Conservation (phyloP, 2,888 invertebrate species). For the Macropis europaea region DNA sequence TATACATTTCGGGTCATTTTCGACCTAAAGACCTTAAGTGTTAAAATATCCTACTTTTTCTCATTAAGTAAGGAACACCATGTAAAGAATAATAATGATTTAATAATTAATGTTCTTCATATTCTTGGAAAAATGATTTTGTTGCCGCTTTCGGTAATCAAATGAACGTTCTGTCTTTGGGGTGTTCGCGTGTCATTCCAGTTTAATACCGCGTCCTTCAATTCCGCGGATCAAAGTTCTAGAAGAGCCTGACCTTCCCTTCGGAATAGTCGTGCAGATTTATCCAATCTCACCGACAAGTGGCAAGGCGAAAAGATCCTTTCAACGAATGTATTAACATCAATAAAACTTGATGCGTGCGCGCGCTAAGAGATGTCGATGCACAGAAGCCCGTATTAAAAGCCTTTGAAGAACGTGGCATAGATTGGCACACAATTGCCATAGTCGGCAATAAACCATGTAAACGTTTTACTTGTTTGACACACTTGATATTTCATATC, state of each 20-base stretch:
- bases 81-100: no score
- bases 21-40: no score
- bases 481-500: slow-evolving; percentile 53
- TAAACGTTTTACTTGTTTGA: slow-evolving; percentile 55
- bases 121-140: no score
- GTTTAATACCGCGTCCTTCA: neutral
- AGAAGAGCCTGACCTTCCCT: slow-evolving; percentile 15
- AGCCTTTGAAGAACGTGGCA: slow-evolving; percentile 38
- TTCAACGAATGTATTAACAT: slow-evolving; percentile 46
- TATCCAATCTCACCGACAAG: slow-evolving; percentile 25
- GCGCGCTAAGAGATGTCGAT: slow-evolving; percentile 10
- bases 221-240: slow-evolving; percentile 23
- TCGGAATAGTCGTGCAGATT: slow-evolving; percentile 22
- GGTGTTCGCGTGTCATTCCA: neutral
- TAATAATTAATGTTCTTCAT: no score
- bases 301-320: slow-evolving; percentile 23
- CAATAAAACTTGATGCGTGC: slow-evolving; percentile 45
- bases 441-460: slow-evolving; percentile 43
- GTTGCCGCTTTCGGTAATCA: neutral
- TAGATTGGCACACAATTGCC: slow-evolving; percentile 47
- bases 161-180: neutral
- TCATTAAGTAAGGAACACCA: no score
- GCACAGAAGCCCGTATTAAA: slow-evolving; percentile 19
- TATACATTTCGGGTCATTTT: no score
- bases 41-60: no score